Percentiles rank a stretch among this genome's conserved stretches.
Conservation (phyloP, 2,888 invertebrate species). For the Venustoraphidia nigricollis region DNA sequence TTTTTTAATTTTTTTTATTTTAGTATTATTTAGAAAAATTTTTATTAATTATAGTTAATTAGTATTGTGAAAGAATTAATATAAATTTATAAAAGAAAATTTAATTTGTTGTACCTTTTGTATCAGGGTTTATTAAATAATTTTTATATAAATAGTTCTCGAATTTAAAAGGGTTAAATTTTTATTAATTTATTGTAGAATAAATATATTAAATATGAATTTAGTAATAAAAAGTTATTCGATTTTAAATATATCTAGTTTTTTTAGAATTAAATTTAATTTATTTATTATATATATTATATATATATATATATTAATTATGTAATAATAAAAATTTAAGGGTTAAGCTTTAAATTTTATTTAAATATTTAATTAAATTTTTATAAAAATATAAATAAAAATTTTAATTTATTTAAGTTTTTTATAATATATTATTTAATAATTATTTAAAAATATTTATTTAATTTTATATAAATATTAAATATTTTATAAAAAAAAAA, state of each 20-base stretch:
- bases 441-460: constrained; percentile 1
- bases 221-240: too few species aligned
- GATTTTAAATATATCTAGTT: too few species aligned
- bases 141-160: too few species aligned
- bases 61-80: too few species aligned
- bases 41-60: too few species aligned
- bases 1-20: constrained; percentile 22
- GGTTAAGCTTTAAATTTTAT: neutral
- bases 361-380: neutral
- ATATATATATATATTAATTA: neutral
- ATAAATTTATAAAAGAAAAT: too few species aligned
- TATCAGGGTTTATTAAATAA: too few species aligned
- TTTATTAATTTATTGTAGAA: too few species aligned
- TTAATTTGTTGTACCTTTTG: too few species aligned
- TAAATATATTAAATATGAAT: too few species aligned
- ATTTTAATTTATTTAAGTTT: neutral
- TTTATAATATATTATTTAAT: neutral
- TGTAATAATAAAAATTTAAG: neutral
- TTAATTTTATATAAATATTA: neutral
- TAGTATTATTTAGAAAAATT: constrained; percentile 4
- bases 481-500: neutral
- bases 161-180: too few species aligned
- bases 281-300: neutral
- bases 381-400: neutral
- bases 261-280: too few species aligned